Conservation (phyloP, 2,797 vertebrate genomes). For the Parauchenoglanis punctatus region DNA sequence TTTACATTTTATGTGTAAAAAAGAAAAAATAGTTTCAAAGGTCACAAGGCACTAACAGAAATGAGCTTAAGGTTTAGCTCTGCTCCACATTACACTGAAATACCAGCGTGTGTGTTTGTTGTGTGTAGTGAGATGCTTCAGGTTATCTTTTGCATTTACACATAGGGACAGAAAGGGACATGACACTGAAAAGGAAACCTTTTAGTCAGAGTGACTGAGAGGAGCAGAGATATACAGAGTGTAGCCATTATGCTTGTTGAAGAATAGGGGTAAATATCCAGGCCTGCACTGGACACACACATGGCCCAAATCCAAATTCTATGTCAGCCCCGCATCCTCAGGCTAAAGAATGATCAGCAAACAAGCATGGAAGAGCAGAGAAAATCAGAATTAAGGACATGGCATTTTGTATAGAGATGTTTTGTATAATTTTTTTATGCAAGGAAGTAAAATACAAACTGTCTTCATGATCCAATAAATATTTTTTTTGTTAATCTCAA, state of each 20-base stretch:
- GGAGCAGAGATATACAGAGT: constrained; percentile 17
- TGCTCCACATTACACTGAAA: constrained; percentile 10
- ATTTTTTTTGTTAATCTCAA: neutral
- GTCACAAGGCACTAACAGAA: neutral
- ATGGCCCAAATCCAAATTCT: constrained; percentile 44
- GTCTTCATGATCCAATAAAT: neutral
- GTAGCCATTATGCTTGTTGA: constrained; percentile 27
- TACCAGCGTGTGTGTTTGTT: constrained; percentile 8
- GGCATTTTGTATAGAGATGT: neutral
- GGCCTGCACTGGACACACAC: constrained; percentile 31
- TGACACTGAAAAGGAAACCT: constrained; percentile 17
- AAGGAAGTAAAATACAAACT: too few relatives aligned
- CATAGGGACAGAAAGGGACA: neutral
- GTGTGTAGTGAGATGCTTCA: constrained; percentile 26
- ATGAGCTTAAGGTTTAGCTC: constrained; percentile 26
- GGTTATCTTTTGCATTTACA: constrained; percentile 30
- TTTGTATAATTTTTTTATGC: neutral
- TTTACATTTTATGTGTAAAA: too few relatives aligned
- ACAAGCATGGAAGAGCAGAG: constrained; percentile 24
- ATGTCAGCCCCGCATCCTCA: constrained; percentile 23
- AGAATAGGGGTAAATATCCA: constrained; percentile 41
- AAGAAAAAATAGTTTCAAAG: neutral
- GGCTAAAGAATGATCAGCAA: constrained; percentile 55
- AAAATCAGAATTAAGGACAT: constrained; percentile 13
- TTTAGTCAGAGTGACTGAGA: constrained; percentile 17